phyloP scores from a whole-genome alignment of 2,888 invertebrate species.

The Zelleria hepariella region DNA sequence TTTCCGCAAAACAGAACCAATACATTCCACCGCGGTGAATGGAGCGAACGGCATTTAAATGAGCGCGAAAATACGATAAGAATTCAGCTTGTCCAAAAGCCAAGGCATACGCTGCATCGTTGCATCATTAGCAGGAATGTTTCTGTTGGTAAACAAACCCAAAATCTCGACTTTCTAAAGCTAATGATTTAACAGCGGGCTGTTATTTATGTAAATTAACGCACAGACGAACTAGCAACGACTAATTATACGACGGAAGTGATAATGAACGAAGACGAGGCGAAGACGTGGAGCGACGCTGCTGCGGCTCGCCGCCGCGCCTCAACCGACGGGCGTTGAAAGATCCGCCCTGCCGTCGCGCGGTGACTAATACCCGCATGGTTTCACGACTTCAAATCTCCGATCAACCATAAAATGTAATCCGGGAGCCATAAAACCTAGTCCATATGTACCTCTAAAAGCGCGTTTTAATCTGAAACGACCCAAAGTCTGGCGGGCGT shows the following conservation, averaged over 20 bases:
- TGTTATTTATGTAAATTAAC: constrained; percentile 12
- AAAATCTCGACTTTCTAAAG: not conserved
- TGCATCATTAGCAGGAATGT: not conserved
- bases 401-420: constrained; percentile 44
- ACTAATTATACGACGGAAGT: constrained; percentile 26
- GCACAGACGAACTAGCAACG: constrained; percentile 12
- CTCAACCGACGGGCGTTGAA: constrained; percentile 46
- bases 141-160: constrained; percentile 1
- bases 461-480: constrained; percentile 16
- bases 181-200: not conserved
- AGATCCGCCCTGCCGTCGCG: constrained; percentile 30
- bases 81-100: not conserved
- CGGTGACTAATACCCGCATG: constrained; percentile 36
- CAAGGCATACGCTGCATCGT: not conserved
- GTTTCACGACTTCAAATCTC: constrained; percentile 38
- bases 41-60: not conserved
- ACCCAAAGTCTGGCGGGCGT: not conserved
- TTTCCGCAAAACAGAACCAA: not conserved
- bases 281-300: constrained; percentile 34
- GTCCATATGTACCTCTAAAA: constrained; percentile 8
- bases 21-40: not conserved
- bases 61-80: not conserved
- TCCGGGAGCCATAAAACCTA: constrained; percentile 29
- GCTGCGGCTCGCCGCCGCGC: constrained; percentile 21
- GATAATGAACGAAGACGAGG: constrained; percentile 50